A percentile compares a stretch with the other conserved stretches of the same genome.
These are phyloP conservation scores for Micropterix aruncella DNA, from an alignment of 2,888 invertebrate genomes.

Conservation along the genomic window DNA sequence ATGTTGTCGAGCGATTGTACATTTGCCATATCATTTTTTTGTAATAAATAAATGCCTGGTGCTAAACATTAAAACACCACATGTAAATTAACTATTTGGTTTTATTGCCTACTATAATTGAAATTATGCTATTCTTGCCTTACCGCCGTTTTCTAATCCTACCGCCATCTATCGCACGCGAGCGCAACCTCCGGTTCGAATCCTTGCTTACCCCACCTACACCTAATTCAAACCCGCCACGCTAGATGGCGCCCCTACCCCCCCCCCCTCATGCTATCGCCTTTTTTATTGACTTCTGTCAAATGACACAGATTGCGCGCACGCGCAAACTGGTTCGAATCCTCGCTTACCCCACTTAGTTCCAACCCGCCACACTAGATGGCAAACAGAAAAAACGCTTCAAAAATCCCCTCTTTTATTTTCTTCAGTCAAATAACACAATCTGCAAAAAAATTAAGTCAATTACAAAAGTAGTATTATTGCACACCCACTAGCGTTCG, in stretches of 20 bases:
- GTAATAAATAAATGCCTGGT: conserved; percentile 11
- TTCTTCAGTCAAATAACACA: conserved; percentile 11
- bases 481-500: no score
- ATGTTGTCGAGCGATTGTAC: conserved; percentile 11
- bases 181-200: conserved; percentile 7
- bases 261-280: conserved; percentile 1
- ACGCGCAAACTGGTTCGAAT: conserved; percentile 5
- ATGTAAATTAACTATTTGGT: no score
- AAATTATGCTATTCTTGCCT: conserved; percentile 9
- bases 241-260: conserved; percentile 5
- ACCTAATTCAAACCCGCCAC: conserved; percentile 8
- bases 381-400: conserved; percentile 11
- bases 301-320: conserved; percentile 7
- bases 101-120: no score
- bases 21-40: conserved; percentile 12
- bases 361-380: conserved; percentile 6
- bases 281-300: conserved; percentile 4
- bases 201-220: conserved; percentile 5
- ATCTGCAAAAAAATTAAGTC: no score
- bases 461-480: no score
- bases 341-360: conserved; percentile 5
- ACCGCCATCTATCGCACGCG: conserved; percentile 3
- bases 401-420: neutral
- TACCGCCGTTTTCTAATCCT: conserved; percentile 6
- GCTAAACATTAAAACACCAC: conserved; percentile 5